Conservation (phyloP, 2,113 vertebrate species). For the Hippocampus zosterae region DNA sequence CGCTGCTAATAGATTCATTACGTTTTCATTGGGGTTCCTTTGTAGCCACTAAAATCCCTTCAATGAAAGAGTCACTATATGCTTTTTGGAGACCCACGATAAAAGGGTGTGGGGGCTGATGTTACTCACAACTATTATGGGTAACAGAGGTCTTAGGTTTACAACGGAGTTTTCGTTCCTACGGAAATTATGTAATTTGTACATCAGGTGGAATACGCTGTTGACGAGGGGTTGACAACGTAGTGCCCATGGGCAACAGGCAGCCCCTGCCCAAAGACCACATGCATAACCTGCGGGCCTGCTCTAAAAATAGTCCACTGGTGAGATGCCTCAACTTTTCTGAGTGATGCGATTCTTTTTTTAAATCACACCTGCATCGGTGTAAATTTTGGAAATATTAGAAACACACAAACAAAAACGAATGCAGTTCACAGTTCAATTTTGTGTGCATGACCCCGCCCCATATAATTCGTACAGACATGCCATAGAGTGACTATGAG, state of each 20-base stretch:
- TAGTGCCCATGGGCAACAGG: neutral
- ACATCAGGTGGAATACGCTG: neutral
- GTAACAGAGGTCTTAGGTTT: no score
- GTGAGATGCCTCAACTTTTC: neutral
- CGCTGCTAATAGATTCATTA: constrained; percentile 65
- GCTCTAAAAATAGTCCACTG: neutral
- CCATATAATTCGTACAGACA: no score
- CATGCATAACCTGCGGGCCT: neutral
- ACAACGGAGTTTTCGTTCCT: no score
- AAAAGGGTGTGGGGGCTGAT: neutral
- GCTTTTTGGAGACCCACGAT: constrained; percentile 25
- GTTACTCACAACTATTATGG: neutral
- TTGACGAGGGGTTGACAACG: neutral
- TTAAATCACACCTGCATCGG: neutral
- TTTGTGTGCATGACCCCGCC: neutral
- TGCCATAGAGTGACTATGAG: no score
- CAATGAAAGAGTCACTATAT: constrained; percentile 66
- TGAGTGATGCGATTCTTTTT: neutral
- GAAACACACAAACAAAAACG: no score
- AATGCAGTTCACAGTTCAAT: neutral
- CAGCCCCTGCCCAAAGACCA: neutral
- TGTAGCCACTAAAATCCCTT: constrained; percentile 59
- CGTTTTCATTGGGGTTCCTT: constrained; percentile 56
- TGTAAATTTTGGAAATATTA: neutral
- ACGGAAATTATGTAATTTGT: neutral